Evolutionary conservation across 2,888 invertebrate species (phyloP).

Genomic region (Parochlus steinenii): DNA sequence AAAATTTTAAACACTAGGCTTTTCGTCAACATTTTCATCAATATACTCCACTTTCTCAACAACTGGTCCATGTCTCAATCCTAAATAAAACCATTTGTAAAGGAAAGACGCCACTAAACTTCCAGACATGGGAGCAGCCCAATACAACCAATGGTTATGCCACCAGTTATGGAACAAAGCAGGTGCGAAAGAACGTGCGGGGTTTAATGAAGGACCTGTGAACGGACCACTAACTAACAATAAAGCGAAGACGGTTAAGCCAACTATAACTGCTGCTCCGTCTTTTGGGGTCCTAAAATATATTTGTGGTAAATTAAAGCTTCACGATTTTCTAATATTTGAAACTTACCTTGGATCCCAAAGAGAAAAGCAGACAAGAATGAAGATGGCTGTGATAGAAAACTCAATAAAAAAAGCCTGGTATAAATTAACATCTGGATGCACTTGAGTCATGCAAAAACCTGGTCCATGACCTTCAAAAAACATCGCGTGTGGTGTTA

Average conservation of each 20-base stretch:
- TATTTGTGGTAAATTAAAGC: neutral
- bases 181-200: neutral
- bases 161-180: neutral
- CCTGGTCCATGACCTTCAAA: constrained; percentile 22
- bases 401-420: constrained; percentile 46
- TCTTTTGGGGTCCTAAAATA: neutral
- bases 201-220: neutral
- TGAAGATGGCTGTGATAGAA: constrained; percentile 43
- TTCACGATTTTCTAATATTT: too few species aligned
- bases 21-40: too few species aligned
- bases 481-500: constrained; percentile 26
- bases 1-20: too few species aligned
- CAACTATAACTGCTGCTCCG: neutral
- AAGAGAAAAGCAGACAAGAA: constrained; percentile 47
- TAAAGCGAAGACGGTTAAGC: neutral
- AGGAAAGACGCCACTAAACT: neutral
- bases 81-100: too few species aligned
- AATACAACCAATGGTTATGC: neutral
- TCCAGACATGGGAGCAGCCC: neutral
- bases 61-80: too few species aligned
- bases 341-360: constrained; percentile 44
- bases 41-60: neutral
- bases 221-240: neutral
- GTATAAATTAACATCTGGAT: constrained; percentile 27
- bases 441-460: constrained; percentile 40